Conservation (phyloP, 2,113 vertebrate species). For the Varanus salvator region DNA sequence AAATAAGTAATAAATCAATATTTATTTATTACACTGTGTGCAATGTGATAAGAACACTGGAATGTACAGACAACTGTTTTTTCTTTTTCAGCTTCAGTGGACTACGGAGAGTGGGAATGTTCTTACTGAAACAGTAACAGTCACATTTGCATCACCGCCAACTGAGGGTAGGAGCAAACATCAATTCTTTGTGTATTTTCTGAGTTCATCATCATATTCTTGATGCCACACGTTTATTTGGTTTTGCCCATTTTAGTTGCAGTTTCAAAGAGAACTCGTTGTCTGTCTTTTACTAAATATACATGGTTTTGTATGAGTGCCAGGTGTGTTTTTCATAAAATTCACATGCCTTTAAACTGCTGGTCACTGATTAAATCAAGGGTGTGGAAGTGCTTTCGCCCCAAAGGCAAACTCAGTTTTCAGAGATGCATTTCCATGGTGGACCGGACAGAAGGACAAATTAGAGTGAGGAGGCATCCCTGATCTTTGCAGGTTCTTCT, state of each 20-base stretch:
- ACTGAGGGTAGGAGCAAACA: conserved; percentile 77
- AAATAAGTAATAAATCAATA: too few relatives aligned
- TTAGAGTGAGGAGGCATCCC: too few relatives aligned
- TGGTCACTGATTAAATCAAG: not conserved
- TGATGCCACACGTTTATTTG: not conserved
- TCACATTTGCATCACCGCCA: conserved; percentile 77
- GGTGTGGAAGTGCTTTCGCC: too few relatives aligned
- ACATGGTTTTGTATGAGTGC: not conserved
- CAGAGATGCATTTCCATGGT: too few relatives aligned
- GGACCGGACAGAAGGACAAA: too few relatives aligned
- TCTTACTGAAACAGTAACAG: conserved; percentile 84
- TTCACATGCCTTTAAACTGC: not conserved
- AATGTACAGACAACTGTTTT: conserved; percentile 50
- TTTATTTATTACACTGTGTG: too few relatives aligned
- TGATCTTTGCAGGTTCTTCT: not conserved
- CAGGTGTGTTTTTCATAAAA: not conserved
- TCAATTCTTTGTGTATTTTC: conserved; percentile 7
- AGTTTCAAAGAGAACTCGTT: not conserved
- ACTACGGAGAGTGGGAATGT: conserved; percentile 78
- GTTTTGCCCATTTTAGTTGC: not conserved
- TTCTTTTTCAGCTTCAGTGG: conserved; percentile 81
- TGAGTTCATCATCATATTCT: not conserved
- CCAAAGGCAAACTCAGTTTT: too few relatives aligned
- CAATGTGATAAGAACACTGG: not conserved
- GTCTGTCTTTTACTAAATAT: not conserved